Conservation (phyloP, 2,888 invertebrate species). For the Folsomia candida region DNA sequence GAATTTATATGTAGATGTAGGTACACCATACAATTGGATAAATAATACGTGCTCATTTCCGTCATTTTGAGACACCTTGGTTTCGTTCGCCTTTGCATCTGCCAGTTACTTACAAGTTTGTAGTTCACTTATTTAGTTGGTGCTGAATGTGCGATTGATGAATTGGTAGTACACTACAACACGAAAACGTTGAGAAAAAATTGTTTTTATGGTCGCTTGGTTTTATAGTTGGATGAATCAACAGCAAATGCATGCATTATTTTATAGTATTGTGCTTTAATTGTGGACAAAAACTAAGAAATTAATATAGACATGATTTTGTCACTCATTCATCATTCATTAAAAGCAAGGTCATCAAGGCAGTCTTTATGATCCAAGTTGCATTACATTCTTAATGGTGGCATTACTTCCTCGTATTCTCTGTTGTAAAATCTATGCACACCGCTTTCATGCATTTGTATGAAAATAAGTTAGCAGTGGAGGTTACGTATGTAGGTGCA, state of each 20-base stretch:
- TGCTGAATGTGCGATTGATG: too few species aligned
- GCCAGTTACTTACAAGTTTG: neutral
- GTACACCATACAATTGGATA: too few species aligned
- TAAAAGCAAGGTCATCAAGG: conserved; percentile 15
- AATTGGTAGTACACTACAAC: too few species aligned
- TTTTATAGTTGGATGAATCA: too few species aligned
- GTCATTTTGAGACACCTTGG: neutral
- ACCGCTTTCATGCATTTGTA: too few species aligned
- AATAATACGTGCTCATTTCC: conserved; percentile 1
- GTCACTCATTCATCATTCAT: conserved; percentile 21
- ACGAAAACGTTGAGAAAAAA: too few species aligned
- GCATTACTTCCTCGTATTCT: conserved; percentile 10
- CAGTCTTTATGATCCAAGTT: conserved; percentile 5
- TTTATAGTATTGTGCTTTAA: neutral
- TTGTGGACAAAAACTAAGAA: neutral
- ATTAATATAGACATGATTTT: conserved; percentile 3
- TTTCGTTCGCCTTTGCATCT: neutral
- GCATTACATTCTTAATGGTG: neutral
- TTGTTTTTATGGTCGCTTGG: too few species aligned
- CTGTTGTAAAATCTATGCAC: neutral
- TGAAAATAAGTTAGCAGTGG: too few species aligned
- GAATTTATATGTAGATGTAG: too few species aligned
- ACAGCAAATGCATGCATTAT: too few species aligned
- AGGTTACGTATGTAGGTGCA: too few species aligned
- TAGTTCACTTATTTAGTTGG: too few species aligned